Percentiles rank a stretch among this genome's conserved stretches.
Conservation (phyloP, 2,113 vertebrate genomes). For the Cynoglossus semilaevis region DNA sequence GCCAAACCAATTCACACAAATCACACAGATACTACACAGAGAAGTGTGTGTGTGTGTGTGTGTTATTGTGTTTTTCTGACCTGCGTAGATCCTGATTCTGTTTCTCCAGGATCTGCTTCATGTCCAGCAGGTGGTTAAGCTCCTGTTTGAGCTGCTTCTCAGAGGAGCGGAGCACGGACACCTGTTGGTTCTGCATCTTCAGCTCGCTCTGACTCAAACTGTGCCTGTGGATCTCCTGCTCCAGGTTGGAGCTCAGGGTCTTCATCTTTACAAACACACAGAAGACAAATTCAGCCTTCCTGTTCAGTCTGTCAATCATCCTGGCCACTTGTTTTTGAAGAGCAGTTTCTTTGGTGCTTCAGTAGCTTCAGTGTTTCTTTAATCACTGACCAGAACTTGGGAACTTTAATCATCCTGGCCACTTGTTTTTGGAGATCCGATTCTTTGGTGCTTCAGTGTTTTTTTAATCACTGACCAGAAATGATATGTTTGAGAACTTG, state of each 20-base stretch:
- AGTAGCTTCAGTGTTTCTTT: no score
- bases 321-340: no score
- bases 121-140: slow-evolving; percentile 89
- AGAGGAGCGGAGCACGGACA: slow-evolving; percentile 84
- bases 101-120: slow-evolving; percentile 90
- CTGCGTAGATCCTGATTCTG: slow-evolving; percentile 90
- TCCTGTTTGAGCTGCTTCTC: slow-evolving; percentile 97
- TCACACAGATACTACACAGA: slow-evolving; percentile 1
- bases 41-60: background rate
- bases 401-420: no score
- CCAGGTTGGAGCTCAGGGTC: slow-evolving; percentile 85
- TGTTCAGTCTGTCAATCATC: no score
- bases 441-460: background rate
- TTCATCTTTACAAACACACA: slow-evolving; percentile 78
- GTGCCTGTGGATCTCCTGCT: slow-evolving; percentile 90
- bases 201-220: slow-evolving; percentile 87
- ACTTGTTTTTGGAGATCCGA: no score
- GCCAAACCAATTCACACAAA: slow-evolving; percentile 31
- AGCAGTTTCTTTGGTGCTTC: no score
- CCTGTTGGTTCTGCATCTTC: slow-evolving; percentile 90
- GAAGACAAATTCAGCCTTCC: no score
- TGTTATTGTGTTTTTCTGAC: slow-evolving; percentile 67
- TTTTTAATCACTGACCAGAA: background rate
- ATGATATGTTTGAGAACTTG: no score
- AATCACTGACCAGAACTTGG: no score